Conservation (phyloP, 2,888 invertebrate species). For the Pogonocherus hispidulus region DNA sequence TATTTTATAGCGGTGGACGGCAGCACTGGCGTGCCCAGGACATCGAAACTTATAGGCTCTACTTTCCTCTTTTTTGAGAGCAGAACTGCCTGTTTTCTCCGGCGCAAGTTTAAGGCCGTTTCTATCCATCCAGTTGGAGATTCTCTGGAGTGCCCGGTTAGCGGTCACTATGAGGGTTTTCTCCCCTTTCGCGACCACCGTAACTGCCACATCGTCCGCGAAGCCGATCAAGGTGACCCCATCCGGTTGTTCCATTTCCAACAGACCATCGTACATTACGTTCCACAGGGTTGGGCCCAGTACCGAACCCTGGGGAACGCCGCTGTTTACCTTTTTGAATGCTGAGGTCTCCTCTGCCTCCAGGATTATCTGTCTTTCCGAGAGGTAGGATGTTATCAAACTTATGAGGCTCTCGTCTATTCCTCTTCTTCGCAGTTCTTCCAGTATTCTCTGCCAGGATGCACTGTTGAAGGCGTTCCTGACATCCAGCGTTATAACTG, state of each 20-base stretch:
- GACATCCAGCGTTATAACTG: slow-evolving; percentile 10
- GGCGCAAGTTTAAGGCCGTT: background rate
- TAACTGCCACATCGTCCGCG: background rate
- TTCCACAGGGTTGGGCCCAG: background rate
- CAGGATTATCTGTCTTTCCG: background rate
- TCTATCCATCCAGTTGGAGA: background rate
- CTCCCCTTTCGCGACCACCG: too few relatives aligned
- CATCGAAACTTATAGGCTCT: background rate
- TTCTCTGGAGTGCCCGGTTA: background rate
- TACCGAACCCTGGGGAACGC: slow-evolving; percentile 12
- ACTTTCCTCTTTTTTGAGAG: slow-evolving; percentile 5
- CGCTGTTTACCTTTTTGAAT: background rate
- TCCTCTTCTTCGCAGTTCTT: slow-evolving; percentile 6
- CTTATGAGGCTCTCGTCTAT: slow-evolving; percentile 8
- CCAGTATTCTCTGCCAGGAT: slow-evolving; percentile 13
- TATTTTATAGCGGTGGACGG: slow-evolving; percentile 10
- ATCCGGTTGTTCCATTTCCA: background rate
- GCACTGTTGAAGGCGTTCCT: slow-evolving; percentile 14
- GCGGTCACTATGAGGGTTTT: background rate
- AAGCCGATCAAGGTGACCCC: background rate
- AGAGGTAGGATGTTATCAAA: slow-evolving; percentile 3
- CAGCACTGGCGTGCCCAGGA: background rate
- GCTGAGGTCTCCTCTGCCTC: background rate
- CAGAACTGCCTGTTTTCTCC: slow-evolving; percentile 11
- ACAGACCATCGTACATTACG: background rate